A percentile compares a stretch with the other conserved stretches of the same genome.
These are phyloP conservation scores for Ptychoptera contaminata DNA, from an alignment of 2,888 invertebrate species.

Conservation along the genomic window DNA sequence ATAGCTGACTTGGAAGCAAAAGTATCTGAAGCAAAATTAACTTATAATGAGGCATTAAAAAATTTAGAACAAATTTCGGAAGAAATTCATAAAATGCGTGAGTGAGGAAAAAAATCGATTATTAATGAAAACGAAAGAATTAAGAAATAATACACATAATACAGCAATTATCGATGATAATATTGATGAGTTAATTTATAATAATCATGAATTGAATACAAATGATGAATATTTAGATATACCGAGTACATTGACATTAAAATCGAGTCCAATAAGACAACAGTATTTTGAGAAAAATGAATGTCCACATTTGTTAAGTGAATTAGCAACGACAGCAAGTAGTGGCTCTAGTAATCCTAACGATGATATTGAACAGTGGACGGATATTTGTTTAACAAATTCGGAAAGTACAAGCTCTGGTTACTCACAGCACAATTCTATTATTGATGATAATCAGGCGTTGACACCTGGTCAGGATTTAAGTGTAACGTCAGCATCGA, in stretches of 20 bases:
- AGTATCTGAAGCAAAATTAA: slow-evolving; percentile 63
- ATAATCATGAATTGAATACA: too few relatives aligned
- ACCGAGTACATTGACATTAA: slow-evolving; percentile 23
- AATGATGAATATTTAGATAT: slow-evolving; percentile 28
- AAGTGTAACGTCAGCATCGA: slow-evolving; percentile 23
- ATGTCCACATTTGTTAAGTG: slow-evolving; percentile 28
- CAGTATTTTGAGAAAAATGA: slow-evolving; percentile 23
- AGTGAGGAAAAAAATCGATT: slow-evolving; percentile 31
- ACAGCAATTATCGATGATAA: too few relatives aligned
- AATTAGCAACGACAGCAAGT: slow-evolving; percentile 15
- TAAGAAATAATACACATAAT: too few relatives aligned
- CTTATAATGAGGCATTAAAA: slow-evolving; percentile 72
- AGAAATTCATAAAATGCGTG: slow-evolving; percentile 60
- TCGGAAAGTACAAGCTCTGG: slow-evolving; percentile 30
- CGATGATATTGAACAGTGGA: slow-evolving; percentile 31
- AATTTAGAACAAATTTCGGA: slow-evolving; percentile 83
- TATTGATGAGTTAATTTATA: too few relatives aligned
- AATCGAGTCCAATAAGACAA: slow-evolving; percentile 24
- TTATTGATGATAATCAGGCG: too few relatives aligned
- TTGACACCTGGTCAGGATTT: too few relatives aligned
- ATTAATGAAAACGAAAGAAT: background rate
- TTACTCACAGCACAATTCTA: slow-evolving; percentile 17
- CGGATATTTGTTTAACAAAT: slow-evolving; percentile 29
- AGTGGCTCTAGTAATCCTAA: background rate
- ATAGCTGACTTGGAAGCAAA: slow-evolving; percentile 64